Evolutionary conservation across 2,888 invertebrate genomes (phyloP), one percentile per base, ranked within the genome.

Genomic region (Dastarcus helophoroides): DNA sequence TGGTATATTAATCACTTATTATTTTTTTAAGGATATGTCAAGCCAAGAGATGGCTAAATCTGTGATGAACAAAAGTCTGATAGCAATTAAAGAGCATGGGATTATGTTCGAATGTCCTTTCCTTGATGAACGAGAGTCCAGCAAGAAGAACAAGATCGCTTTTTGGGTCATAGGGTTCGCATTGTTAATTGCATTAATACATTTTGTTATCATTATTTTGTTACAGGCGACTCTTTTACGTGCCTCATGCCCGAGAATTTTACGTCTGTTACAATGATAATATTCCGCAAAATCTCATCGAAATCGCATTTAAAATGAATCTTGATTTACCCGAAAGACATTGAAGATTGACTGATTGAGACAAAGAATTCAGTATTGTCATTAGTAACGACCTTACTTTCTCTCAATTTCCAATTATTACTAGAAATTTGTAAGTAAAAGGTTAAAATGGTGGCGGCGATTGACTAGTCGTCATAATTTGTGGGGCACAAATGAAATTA

Each of bases 231-330:
- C 63, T 86, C 3, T 83, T 88, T 55, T 74, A 76, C 30, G 73
- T 75, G 32, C 85, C 88, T 0, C 73, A 76, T 48, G 72, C 76
- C 0, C 71, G 79, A 41, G 90, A 91, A 55, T 64, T 90, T 7
- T 93, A 85, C 51, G 71, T 91, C 22, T 91, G 91, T 58, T 86
- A 86, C 59, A 78, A 82, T 44, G 86, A 89, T 39, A 77, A 78
- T 14, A 71, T 82, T 8, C 85, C 89, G 0, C 90, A 91, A 60
- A 89, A 88, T 64, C 65, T 89, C 44, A 74, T 90, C 1, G 91
- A 93, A 67, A 70, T 91, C 48, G 88, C 89, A 4, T 90, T 85
- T 58, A 72, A 81, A 43, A 64, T 85, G 3, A 43, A 47, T 25
- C 39, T 47, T 11, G 31, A 29, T 23, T 23, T 7, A 6, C 24